Conservation (phyloP, 2,888 invertebrate genomes). For the Spodoptera exigua region DNA sequence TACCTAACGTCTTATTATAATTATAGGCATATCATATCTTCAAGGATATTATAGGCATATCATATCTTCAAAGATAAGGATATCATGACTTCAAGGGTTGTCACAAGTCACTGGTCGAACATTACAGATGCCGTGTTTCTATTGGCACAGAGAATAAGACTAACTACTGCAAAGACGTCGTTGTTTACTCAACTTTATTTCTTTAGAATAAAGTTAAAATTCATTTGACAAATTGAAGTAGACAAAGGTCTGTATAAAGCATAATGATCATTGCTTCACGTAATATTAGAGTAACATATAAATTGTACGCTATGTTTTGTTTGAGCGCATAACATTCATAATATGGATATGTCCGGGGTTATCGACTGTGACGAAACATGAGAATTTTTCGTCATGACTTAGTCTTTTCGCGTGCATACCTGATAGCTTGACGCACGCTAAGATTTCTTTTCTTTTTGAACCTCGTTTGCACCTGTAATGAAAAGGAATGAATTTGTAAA, state of each 20-base stretch:
- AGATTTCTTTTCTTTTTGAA: slow-evolving; percentile 80
- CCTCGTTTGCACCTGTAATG: slow-evolving; percentile 78
- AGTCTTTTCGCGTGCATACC: slow-evolving; percentile 82
- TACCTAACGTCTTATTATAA: no score
- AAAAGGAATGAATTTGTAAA: slow-evolving; percentile 2
- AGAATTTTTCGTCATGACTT: slow-evolving; percentile 85
- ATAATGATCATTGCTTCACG: slow-evolving; percentile 42
- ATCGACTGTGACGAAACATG: slow-evolving; percentile 90
- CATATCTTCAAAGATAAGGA: no score
- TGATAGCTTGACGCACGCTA: slow-evolving; percentile 84
- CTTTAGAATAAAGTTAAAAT: no score
- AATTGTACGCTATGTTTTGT: slow-evolving; percentile 66
- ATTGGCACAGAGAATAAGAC: no score
- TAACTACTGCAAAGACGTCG: no score
- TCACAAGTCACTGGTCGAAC: no score
- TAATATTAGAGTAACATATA: slow-evolving; percentile 10
- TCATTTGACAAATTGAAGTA: no score
- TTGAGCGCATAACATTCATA: slow-evolving; percentile 83
- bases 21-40: no score
- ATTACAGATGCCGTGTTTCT: no score
- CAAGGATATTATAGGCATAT: no score
- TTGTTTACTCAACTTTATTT: no score
- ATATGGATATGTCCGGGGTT: slow-evolving; percentile 90
- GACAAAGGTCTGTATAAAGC: slow-evolving; percentile 1
- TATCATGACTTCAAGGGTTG: no score